Evolutionary conservation across 2,113 vertebrate genomes (phyloP).

Genomic region (Helogale parvula): DNA sequence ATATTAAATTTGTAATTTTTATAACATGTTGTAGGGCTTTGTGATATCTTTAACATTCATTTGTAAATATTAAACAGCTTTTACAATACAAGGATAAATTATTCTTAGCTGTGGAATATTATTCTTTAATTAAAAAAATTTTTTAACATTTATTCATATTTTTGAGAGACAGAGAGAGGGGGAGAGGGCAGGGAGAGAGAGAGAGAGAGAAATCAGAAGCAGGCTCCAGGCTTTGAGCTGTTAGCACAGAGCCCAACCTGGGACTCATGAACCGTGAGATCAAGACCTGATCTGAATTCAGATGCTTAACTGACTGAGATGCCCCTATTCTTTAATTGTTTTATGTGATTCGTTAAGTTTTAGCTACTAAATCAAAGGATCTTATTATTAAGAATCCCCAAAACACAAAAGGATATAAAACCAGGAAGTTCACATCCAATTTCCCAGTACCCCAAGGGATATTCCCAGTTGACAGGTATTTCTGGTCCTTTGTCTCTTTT

Average conservation of each 20-base stretch:
- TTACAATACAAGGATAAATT: background rate
- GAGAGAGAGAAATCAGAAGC: too few relatives aligned
- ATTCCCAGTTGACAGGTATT: background rate
- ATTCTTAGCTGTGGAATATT: background rate
- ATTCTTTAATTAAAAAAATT: background rate
- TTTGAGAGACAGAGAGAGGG: too few relatives aligned
- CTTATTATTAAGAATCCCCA: background rate
- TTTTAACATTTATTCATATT: too few relatives aligned
- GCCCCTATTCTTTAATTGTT: too few relatives aligned
- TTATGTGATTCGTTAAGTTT: slow-evolving; percentile 4
- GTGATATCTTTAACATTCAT: background rate
- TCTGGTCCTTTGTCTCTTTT: background rate
- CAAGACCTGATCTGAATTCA: too few relatives aligned
- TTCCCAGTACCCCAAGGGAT: background rate
- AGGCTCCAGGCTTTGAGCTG: too few relatives aligned
- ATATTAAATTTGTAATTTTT: background rate
- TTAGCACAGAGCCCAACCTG: too few relatives aligned
- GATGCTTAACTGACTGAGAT: too few relatives aligned
- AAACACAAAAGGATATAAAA: background rate
- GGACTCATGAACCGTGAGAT: too few relatives aligned
- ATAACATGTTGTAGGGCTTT: background rate
- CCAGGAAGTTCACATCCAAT: background rate
- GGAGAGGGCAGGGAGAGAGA: too few relatives aligned
- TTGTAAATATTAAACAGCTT: background rate
- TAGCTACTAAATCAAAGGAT: background rate